Base-by-base conservation (phyloP, 2,113 vertebrate genomes). In the Syngnathus floridae region DNA sequence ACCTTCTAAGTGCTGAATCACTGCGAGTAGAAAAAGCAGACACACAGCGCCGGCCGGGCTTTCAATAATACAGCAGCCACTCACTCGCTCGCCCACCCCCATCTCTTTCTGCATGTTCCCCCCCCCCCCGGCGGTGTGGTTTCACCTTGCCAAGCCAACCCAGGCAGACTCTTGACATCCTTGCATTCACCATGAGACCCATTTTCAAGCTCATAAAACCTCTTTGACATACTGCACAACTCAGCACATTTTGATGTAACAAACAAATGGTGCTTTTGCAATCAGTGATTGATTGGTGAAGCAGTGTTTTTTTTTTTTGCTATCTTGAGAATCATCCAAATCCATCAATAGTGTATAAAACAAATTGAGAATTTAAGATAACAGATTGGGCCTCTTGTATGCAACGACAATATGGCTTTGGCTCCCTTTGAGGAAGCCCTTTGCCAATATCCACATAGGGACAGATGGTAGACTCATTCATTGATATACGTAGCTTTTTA, bases 1-100 rank as follows among this genome's bases (percentile, higher is more conserved):
- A 52, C 69, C 40, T 49, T 63, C 71, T 81, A 75, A 77, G 65
- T 80, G 80, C 75, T 83, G 79, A 81, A 68, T 82, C 81, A 77
- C 77, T 57, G 72, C 81, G 77, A 79, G 71, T 78, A 74, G 73
- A 48, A 60, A 76, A 2, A 49, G 72, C 76, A 73, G 75, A 43
- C 54, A 77, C 2, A 48, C 69, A 62, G 55, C 43, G 19, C 26
- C 26, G 26, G 26, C 62, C 68, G 56, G 19, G 49, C 78, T 61
- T 67, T 59, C 58, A 46, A 38, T 38, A 49, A 35, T 19, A 37
- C 72, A 71, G 37, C 60, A 76, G 61, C 69, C 64, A 67, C 45
- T 71, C 35, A 73, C 65, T 37, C 72, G 22, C 73, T 19, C 59
- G 4, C 38, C 58, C 66, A 74, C 38, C 60, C 62, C 26, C 46